A percentile compares a stretch with the other conserved stretches of the same genome.
Evolutionary conservation across 2,113 vertebrate genomes (phyloP).

Genomic region (Elaphurus davidianus): DNA sequence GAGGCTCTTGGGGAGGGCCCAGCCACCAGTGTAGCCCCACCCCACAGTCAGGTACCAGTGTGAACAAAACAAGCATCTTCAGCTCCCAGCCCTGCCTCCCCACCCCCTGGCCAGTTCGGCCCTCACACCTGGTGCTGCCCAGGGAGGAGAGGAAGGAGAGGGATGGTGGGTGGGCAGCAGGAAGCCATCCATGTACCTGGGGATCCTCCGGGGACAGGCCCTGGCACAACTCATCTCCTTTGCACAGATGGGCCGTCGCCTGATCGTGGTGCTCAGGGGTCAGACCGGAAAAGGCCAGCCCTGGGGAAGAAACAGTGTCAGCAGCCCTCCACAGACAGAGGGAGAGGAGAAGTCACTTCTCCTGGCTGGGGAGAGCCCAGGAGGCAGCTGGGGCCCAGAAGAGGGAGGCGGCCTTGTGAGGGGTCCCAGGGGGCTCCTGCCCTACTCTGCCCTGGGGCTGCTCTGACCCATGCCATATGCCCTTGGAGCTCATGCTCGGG

Average conservation of each 20-base stretch:
- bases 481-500: not conserved
- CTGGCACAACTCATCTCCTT: not conserved
- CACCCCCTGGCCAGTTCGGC: not conserved
- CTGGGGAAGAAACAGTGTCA: not conserved
- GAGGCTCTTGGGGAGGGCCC: too few relatives aligned
- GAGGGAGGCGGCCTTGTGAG: not conserved
- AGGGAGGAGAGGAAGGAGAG: not conserved
- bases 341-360: not conserved
- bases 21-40: not conserved
- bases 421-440: not conserved
- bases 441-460: not conserved
- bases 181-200: not conserved
- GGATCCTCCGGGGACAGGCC: not conserved
- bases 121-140: not conserved
- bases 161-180: not conserved
- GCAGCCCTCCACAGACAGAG: not conserved
- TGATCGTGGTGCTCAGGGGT: rapidly evolving
- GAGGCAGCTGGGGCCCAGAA: not conserved
- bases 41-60: rapidly evolving
- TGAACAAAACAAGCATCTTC: not conserved
- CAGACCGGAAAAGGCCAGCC: not conserved
- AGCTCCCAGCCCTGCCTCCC: not conserved
- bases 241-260: rapidly evolving
- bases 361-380: not conserved
- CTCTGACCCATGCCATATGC: not conserved